phyloP scores from a whole-genome alignment of 1,140 invertebrate genomes.

The Zaprionus inermis region DNA sequence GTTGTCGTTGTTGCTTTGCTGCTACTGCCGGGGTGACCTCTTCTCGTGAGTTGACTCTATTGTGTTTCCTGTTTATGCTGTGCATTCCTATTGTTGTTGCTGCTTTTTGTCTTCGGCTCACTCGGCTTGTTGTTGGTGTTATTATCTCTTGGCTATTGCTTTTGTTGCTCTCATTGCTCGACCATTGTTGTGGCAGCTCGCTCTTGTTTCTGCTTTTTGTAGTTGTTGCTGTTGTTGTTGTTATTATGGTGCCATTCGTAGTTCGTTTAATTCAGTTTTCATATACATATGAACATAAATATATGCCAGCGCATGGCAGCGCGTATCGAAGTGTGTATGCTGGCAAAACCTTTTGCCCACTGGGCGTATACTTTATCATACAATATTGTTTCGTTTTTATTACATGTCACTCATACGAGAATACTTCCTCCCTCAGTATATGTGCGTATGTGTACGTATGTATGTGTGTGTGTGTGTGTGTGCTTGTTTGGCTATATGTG shows the following conservation, averaged over 20 bases:
- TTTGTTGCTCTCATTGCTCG: slow-evolving; percentile 62
- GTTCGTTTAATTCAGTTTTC: slow-evolving; percentile 83
- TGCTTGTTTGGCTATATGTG: slow-evolving; percentile 17
- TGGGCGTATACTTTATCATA: slow-evolving; percentile 82
- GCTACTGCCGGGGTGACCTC: slow-evolving; percentile 69
- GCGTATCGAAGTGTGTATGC: slow-evolving; percentile 25
- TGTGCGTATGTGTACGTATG: slow-evolving; percentile 45
- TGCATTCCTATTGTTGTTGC: slow-evolving; percentile 62
- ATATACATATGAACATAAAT: slow-evolving; percentile 60
- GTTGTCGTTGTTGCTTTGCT: slow-evolving; percentile 27
- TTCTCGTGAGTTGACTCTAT: slow-evolving; percentile 79
- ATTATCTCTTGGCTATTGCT: slow-evolving; percentile 81
- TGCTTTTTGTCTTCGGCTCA: slow-evolving; percentile 50
- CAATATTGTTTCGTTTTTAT: slow-evolving; percentile 82
- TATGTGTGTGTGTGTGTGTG: slow-evolving; percentile 43
- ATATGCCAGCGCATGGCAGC: slow-evolving; percentile 18
- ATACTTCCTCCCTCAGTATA: slow-evolving; percentile 46
- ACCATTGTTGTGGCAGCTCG: slow-evolving; percentile 56
- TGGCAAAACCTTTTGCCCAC: slow-evolving; percentile 64
- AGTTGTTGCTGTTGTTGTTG: slow-evolving; percentile 47
- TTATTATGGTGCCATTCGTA: slow-evolving; percentile 78
- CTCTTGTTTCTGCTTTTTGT: slow-evolving; percentile 21
- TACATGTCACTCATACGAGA: slow-evolving; percentile 79
- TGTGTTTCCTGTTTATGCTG: slow-evolving; percentile 79
- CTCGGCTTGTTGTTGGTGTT: slow-evolving; percentile 49